Evolutionary conservation across 2,888 invertebrate genomes (phyloP).

Genomic region (Cephus rjabovi): DNA sequence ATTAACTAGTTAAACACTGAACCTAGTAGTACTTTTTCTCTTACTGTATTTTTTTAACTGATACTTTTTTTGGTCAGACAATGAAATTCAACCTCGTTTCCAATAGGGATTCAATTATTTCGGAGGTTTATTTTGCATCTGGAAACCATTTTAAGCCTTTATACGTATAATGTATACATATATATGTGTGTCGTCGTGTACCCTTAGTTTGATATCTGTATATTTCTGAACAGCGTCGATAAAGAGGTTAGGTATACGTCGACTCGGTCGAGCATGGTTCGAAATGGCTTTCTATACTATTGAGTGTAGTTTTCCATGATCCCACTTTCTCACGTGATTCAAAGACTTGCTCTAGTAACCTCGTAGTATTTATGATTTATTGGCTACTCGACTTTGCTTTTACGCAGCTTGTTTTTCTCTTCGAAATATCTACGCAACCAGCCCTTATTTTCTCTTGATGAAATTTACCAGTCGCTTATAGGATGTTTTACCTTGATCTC

Average conservation of each 20-base stretch:
- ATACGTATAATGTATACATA: neutral
- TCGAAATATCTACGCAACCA: neutral
- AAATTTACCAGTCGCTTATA: too few relatives aligned
- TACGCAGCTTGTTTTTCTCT: neutral
- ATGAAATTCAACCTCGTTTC: neutral
- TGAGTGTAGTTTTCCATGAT: neutral
- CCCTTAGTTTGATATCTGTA: neutral
- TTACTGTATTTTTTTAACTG: neutral
- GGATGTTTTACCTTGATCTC: too few relatives aligned
- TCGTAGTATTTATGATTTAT: slow-evolving; percentile 14
- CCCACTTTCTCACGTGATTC: neutral
- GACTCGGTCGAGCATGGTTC: neutral
- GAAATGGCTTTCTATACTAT: neutral
- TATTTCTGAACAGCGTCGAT: neutral
- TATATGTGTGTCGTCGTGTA: neutral
- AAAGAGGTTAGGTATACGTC: neutral
- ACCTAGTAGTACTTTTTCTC: neutral
- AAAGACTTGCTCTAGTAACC: neutral
- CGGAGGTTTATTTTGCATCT: neutral
- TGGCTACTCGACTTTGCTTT: neutral
- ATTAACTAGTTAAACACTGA: neutral
- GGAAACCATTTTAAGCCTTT: neutral
- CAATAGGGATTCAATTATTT: neutral
- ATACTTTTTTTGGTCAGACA: neutral
- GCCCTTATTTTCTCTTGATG: too few relatives aligned